Evolutionary conservation across 2,888 invertebrate species (phyloP).

Genomic region (Epinotia nisella): DNA sequence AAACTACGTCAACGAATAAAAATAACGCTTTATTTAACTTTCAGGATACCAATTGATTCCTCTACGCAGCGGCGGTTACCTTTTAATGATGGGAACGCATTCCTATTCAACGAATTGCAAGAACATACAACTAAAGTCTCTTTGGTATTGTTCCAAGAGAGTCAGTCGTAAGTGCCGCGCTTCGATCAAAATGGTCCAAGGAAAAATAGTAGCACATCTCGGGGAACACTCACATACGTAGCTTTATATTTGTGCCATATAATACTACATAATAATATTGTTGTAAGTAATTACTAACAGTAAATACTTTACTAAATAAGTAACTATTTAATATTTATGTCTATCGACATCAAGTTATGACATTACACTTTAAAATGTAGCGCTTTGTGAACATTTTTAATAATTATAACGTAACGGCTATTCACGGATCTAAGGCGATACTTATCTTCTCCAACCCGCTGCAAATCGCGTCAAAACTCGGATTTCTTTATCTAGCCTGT

Average conservation of each 20-base stretch:
- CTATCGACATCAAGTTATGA: too few relatives aligned
- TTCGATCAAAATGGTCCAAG: conserved; percentile 58
- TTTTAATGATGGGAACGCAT: conserved; percentile 54
- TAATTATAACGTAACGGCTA: too few relatives aligned
- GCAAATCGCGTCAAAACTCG: too few relatives aligned
- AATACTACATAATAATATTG: not conserved
- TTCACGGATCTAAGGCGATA: too few relatives aligned
- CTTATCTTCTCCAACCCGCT: too few relatives aligned
- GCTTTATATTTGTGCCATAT: not conserved
- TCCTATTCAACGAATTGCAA: conserved; percentile 61
- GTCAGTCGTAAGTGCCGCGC: conserved; percentile 61
- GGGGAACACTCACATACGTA: conserved; percentile 51
- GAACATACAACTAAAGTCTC: conserved; percentile 52
- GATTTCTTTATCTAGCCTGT: too few relatives aligned
- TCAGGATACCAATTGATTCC: conserved; percentile 42
- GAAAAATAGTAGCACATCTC: conserved; percentile 47
- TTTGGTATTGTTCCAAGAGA: conserved; percentile 71
- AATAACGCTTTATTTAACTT: conserved; percentile 5
- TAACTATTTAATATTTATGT: too few relatives aligned
- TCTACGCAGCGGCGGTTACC: conserved; percentile 53
- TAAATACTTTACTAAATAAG: too few relatives aligned
- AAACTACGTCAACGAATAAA: not conserved
- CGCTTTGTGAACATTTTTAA: too few relatives aligned
- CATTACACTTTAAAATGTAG: too few relatives aligned
- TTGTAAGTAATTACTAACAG: too few relatives aligned